Evolutionary conservation across 1,140 invertebrate species (phyloP), one percentile per base, ranked within the genome.

Genomic region (Lysiphlebus fabarum): DNA sequence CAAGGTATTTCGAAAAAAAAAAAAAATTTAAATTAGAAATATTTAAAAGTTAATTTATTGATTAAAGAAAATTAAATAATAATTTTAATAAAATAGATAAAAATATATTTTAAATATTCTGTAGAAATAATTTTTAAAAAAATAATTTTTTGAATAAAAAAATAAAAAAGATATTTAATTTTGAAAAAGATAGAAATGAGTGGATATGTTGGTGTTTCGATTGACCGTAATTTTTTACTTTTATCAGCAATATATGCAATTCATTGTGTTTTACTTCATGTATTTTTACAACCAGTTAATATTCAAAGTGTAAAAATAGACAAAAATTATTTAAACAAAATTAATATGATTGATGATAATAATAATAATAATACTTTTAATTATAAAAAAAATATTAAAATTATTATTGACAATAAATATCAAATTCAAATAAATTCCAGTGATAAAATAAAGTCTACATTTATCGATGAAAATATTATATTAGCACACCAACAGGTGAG

Each of bases 171-270:
- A n/a, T n/a, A n/a, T n/a, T n/a, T n/a, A n/a, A n/a, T n/a, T n/a
- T n/a, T n/a, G 10, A 36, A 12, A 56, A 40, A 41, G 34, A 53
- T 44, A 50, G 56, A 63, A 48, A 65, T 65, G 63, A 65, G 56
- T 41, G 50, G 53, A 8, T 43, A 53, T 58, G 43, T 45, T 14
- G 47, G 12, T 33, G 42, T 45, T 7, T 41, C 11, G n/a, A 51
- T 57, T 37, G 65, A 66, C 48, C 58, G 60, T 36, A 66, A 62
- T 41, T 64, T 62, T 45, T 48, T 66, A 7, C 64, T 60, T 37
- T 43, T 66, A 9, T 17, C 62, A 40, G 60, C 65, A 17, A 66
- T 66, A 36, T 66, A 66, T 43, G 62, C 55, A 7, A 62, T 62
- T 10, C 65, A 66, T 37, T 47, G 61, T 33, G 37, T 63, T 5